A percentile compares a stretch with the other conserved stretches of the same genome.
Evolutionary conservation across 2,113 vertebrate genomes (phyloP).

Genomic region (Microtus richardsoni): DNA sequence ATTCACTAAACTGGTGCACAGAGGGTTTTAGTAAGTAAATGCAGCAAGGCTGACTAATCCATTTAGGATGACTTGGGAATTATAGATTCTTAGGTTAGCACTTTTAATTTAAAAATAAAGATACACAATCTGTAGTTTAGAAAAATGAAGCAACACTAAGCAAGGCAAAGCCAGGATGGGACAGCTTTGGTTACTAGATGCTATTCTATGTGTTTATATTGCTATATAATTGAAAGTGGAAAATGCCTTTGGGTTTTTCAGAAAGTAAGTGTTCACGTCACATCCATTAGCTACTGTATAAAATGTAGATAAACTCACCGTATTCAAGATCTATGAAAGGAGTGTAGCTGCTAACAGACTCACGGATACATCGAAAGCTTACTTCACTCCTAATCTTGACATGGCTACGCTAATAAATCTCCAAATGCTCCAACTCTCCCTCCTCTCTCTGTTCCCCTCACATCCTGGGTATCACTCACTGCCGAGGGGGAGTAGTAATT

Average conservation of each 20-base stretch:
- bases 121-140: not conserved
- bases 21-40: not conserved
- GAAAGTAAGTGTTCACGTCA: not conserved
- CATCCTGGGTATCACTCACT: not conserved
- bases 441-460: not conserved
- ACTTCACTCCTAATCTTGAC: slow-evolving; percentile 44
- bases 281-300: not conserved
- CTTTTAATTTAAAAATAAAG: slow-evolving; percentile 29
- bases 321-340: not conserved
- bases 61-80: not conserved
- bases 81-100: not conserved
- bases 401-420: slow-evolving; percentile 16
- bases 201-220: not conserved
- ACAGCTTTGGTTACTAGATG: not conserved
- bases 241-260: not conserved
- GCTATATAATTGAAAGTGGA: not conserved
- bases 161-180: not conserved
- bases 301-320: not conserved
- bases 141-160: not conserved
- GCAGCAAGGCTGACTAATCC: not conserved
- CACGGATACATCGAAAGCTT: not conserved
- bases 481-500: not conserved
- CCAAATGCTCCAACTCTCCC: not conserved
- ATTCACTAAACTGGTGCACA: not conserved
- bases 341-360: not conserved